These are phyloP conservation scores for Aspiorhynchus laticeps DNA, from an alignment of 2,113 vertebrate species.

Conservation along the genomic window DNA sequence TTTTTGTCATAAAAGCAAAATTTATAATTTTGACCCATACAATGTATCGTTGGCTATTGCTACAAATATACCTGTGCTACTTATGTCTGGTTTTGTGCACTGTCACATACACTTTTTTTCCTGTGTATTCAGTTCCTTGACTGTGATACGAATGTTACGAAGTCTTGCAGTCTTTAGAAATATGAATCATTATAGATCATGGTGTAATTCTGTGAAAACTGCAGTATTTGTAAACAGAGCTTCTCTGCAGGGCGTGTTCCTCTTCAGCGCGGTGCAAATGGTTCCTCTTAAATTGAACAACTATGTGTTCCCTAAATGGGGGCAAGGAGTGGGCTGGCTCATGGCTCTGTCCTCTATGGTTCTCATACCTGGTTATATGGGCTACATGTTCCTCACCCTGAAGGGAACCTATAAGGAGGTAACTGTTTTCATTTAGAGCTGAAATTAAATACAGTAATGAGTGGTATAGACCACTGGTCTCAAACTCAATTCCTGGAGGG, in stretches of 20 bases:
- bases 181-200: background rate
- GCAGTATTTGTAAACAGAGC: background rate
- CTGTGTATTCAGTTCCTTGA: background rate
- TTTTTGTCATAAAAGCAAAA: too few relatives aligned
- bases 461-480: background rate
- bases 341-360: conserved; percentile 98
- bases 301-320: conserved; percentile 96
- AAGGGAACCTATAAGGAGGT: conserved; percentile 98
- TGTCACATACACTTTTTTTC: too few relatives aligned
- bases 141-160: background rate
- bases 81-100: too few relatives aligned
- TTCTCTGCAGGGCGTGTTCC: conserved; percentile 90
- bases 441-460: background rate
- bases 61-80: too few relatives aligned
- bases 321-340: conserved; percentile 98
- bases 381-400: conserved; percentile 91
- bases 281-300: conserved; percentile 94
- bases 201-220: background rate
- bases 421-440: conserved; percentile 53
- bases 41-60: too few relatives aligned
- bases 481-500: too few relatives aligned
- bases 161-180: background rate
- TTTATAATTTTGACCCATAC: too few relatives aligned
- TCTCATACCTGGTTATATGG: conserved; percentile 97
- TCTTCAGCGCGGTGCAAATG: conserved; percentile 98